A percentile compares a stretch with the other conserved stretches of the same genome.
Conservation (phyloP, 2,797 vertebrate species). For the Chanos chanos region DNA sequence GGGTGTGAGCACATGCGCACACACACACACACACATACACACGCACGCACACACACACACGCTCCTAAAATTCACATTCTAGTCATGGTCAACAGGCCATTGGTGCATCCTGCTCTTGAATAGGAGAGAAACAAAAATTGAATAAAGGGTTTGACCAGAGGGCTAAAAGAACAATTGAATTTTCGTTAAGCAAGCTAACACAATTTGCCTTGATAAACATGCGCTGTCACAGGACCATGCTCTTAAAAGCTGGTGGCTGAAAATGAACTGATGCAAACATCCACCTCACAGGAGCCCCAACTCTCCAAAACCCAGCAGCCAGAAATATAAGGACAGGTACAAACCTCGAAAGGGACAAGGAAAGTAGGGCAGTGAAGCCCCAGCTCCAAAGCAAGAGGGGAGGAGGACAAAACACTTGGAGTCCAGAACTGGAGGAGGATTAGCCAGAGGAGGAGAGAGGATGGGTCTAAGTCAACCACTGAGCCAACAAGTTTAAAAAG, state of each 20-base stretch:
- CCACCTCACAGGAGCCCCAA: too few species aligned
- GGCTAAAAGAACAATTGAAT: constrained; percentile 83
- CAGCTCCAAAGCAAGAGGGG: neutral
- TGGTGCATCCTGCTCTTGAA: constrained; percentile 50
- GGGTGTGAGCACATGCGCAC: too few species aligned
- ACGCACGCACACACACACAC: too few species aligned
- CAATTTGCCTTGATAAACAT: constrained; percentile 75
- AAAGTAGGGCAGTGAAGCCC: neutral
- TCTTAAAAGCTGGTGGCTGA: constrained; percentile 71
- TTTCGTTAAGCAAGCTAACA: constrained; percentile 84
- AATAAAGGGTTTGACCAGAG: constrained; percentile 72
- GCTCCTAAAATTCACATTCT: too few species aligned
- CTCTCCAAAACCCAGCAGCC: too few species aligned
- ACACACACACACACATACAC: too few species aligned
- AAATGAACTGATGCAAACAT: neutral
- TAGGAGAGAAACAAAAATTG: constrained; percentile 73
- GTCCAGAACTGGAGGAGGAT: constrained; percentile 22
- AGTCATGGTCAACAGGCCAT: neutral
- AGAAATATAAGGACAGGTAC: neutral
- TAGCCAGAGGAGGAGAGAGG: constrained; percentile 27
- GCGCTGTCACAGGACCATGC: constrained; percentile 61
- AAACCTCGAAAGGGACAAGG: constrained; percentile 46
- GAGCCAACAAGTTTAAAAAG: constrained; percentile 15
- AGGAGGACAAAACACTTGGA: too few species aligned
- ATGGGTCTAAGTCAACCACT: neutral